A percentile compares a stretch with the other conserved stretches of the same genome.
phyloP scores from a whole-genome alignment of 2,888 invertebrate species.

The Ectemnius lituratus region DNA sequence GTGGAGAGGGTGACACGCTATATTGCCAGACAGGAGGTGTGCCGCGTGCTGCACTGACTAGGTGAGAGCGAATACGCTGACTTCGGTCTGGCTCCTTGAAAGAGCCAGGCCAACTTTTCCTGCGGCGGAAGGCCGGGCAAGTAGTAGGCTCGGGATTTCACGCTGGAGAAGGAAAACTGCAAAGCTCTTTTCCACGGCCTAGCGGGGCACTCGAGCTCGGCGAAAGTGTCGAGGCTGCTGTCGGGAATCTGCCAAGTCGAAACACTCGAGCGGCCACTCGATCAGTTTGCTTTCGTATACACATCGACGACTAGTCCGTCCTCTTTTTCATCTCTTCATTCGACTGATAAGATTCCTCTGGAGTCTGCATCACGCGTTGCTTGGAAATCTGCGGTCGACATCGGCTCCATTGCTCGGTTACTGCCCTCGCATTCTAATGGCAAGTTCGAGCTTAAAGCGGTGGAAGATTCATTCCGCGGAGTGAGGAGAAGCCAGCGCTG shows the following conservation, averaged over 20 bases:
- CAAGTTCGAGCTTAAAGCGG: too few relatives aligned
- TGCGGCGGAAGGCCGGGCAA: constrained; percentile 5
- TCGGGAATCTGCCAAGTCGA: constrained; percentile 59
- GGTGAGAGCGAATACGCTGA: constrained; percentile 54
- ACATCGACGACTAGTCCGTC: constrained; percentile 16
- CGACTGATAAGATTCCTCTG: neutral
- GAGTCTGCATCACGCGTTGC: too few relatives aligned
- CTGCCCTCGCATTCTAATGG: too few relatives aligned
- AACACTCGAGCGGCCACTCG: constrained; percentile 41
- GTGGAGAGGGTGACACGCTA: neutral
- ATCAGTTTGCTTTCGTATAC: constrained; percentile 42
- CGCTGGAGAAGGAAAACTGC: neutral
- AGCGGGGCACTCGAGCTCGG: constrained; percentile 42
- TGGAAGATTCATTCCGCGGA: too few relatives aligned
- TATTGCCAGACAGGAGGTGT: constrained; percentile 17
- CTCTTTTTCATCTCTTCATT: neutral
- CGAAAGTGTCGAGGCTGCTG: constrained; percentile 55
- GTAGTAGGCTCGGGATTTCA: too few relatives aligned
- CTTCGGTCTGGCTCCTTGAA: constrained; percentile 50
- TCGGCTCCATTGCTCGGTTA: too few relatives aligned
- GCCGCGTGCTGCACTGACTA: neutral
- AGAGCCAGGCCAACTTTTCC: constrained; percentile 13
- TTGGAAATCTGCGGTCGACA: neutral
- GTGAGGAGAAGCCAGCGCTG: too few relatives aligned
- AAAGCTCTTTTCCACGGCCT: constrained; percentile 32